phyloP scores from a whole-genome alignment of 1,140 invertebrate species.

The Saccostrea echinata region DNA sequence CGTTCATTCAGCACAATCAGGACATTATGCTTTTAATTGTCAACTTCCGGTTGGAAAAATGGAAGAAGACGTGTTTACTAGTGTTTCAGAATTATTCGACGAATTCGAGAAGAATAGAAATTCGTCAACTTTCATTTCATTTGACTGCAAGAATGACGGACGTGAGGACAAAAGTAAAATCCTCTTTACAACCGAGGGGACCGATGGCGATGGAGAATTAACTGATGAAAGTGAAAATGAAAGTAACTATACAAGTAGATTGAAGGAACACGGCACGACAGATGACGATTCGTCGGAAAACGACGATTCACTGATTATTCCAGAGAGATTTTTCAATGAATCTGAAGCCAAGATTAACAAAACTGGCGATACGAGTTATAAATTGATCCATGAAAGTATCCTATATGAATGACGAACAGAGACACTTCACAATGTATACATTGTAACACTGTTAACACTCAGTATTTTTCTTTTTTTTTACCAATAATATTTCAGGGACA shows the following conservation, averaged over 20 bases:
- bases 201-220: constrained; percentile 59
- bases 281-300: neutral
- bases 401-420: neutral
- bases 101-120: constrained; percentile 76
- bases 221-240: constrained; percentile 56
- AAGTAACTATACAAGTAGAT: constrained; percentile 20
- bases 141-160: constrained; percentile 60
- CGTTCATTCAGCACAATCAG: too few species aligned
- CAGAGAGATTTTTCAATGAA: constrained; percentile 16
- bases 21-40: too few species aligned
- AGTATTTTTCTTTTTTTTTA: too few species aligned
- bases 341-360: neutral
- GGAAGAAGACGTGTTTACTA: constrained; percentile 67
- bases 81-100: constrained; percentile 72
- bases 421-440: too few species aligned
- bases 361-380: constrained; percentile 38
- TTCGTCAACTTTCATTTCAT: constrained; percentile 66
- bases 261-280: neutral
- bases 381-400: constrained; percentile 68
- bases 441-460: too few species aligned
- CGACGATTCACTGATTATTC: neutral
- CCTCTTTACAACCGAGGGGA: constrained; percentile 65
- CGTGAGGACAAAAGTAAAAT: constrained; percentile 67
- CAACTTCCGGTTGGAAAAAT: constrained; percentile 18
- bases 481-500: too few species aligned